Percentiles rank a stretch among this genome's conserved stretches.
Evolutionary conservation across 2,797 vertebrate species (phyloP).

Genomic region (Jordanella pulchra): DNA sequence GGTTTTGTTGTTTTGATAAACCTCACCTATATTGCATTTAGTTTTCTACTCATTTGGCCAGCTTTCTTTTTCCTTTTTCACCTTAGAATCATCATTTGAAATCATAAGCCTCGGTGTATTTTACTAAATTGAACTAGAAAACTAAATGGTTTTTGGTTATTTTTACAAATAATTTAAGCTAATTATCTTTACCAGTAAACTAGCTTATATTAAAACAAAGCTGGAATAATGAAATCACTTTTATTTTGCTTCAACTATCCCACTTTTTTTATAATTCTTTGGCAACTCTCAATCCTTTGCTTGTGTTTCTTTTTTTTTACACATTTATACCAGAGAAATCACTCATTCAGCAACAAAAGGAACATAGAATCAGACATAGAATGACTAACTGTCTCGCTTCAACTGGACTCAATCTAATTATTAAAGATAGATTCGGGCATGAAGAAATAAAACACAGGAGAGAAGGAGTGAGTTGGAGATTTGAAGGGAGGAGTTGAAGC

Average conservation of each 20-base stretch:
- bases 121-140: not conserved
- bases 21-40: not conserved
- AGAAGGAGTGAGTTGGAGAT: constrained; percentile 1
- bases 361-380: no score
- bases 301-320: not conserved
- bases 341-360: no score
- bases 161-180: no score
- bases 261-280: no score
- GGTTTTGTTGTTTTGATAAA: not conserved
- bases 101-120: not conserved
- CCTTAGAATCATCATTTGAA: not conserved
- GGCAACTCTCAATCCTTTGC: not conserved
- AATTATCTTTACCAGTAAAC: no score
- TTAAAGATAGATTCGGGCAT: constrained; percentile 24
- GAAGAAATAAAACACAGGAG: constrained; percentile 16
- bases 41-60: not conserved
- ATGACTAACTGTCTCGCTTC: constrained; percentile 32
- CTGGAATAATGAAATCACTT: no score
- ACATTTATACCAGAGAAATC: not conserved
- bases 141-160: not conserved
- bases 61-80: not conserved
- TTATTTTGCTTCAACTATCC: not conserved
- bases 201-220: no score
- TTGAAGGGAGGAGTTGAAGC: constrained; percentile 24
- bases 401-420: constrained; percentile 11